Evolutionary conservation across 2,888 invertebrate species (phyloP).

Genomic region (Polia nebulosa): DNA sequence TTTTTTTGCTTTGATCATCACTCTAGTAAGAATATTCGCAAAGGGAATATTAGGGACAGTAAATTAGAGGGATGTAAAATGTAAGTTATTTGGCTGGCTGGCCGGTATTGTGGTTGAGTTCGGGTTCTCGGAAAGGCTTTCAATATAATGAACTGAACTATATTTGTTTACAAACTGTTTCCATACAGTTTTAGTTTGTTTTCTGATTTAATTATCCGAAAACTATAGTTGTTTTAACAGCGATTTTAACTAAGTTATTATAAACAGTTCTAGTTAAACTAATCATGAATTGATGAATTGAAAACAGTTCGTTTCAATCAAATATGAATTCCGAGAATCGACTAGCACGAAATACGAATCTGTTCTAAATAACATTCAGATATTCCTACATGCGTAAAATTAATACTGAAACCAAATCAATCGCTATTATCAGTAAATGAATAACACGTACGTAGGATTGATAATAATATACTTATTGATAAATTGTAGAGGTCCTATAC

Average conservation of each 20-base stretch:
- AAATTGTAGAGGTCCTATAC: background rate
- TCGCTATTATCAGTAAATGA: background rate
- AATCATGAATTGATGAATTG: slow-evolving; percentile 6
- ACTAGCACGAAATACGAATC: slow-evolving; percentile 4
- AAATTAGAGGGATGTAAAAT: slow-evolving; percentile 37
- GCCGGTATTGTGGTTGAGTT: background rate
- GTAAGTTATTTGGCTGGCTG: slow-evolving; percentile 13
- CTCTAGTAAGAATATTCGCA: slow-evolving; percentile 26
- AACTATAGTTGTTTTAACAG: slow-evolving; percentile 4
- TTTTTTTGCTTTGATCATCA: slow-evolving; percentile 54
- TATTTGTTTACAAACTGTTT: slow-evolving; percentile 16
- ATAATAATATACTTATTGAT: background rate
- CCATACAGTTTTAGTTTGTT: slow-evolving; percentile 18
- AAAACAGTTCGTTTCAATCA: slow-evolving; percentile 5
- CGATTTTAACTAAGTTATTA: slow-evolving; percentile 4
- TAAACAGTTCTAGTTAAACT: slow-evolving; percentile 21
- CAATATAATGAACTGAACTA: slow-evolving; percentile 25
- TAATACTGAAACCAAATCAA: background rate
- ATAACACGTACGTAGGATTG: background rate
- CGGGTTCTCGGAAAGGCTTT: slow-evolving; percentile 7
- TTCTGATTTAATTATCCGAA: slow-evolving; percentile 13
- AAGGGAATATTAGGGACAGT: slow-evolving; percentile 40
- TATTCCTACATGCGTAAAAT: background rate
- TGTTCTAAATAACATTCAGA: background rate
- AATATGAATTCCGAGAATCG: slow-evolving; percentile 6